Evolutionary conservation across 2,797 vertebrate genomes (phyloP), one percentile per base, ranked within the genome.

Genomic region (Chrosomus eos): DNA sequence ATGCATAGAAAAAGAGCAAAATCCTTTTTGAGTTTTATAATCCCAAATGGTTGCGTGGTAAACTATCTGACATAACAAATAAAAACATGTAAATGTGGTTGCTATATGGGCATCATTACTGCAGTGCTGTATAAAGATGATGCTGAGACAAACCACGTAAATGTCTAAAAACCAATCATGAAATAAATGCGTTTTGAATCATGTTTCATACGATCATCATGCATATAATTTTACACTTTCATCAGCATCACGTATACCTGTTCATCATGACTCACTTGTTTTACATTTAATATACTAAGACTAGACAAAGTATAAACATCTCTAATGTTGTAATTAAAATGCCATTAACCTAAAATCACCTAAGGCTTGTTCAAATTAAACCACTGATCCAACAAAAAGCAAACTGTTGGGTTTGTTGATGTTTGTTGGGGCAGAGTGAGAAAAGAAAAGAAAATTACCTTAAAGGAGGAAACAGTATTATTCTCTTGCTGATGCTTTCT

Each of bases 371-470:
- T 43, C 2, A 43, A 43, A 43, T 11, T 11, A 62, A 45, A 62
- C 5, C n/a, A 40, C 13, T 9, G 14, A 45, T 10, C 18, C 60
- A 45, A 33, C n/a, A 70, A 53, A 62, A 51, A 38, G 6, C 16
- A 6, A 78, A 28, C 8, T 28, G 26, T 21, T 31, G 3, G 45
- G 3, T 14, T 14, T 43, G 9, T 73, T 9, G 5, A 26, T 45
- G 26, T 74, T 21, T 51, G 10, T 36, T 23, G 48, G 48, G 51
- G 19, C 13, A 36, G 11, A 55, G 31, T 36, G 21, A 55, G 14
- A 21, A 19, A 62, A 48, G 14, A 66, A 45, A 48, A 33, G 33
- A 33, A 68, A 5, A 33, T 79, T 79, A 84, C 82, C 82, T 84
- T 67, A 36, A 45, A 78, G 48, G 38, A 26, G 36, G 38, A 71